Conservation (phyloP, 2,113 vertebrate genomes). For the Neogale vison region DNA sequence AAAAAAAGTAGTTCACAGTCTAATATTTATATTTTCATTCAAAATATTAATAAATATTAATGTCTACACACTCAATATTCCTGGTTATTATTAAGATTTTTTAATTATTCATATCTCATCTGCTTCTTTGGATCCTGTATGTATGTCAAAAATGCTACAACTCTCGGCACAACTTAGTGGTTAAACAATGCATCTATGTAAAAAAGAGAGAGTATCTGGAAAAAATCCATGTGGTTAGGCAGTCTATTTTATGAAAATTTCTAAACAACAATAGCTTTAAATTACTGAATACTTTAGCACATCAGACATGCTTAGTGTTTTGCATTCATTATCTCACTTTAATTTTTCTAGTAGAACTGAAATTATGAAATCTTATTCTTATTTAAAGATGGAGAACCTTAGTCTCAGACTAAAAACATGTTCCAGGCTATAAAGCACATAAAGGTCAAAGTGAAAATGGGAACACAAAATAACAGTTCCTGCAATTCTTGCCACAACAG, state of each 20-base stretch:
- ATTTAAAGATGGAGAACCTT: neutral
- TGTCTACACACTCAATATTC: neutral
- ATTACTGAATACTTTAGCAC: neutral
- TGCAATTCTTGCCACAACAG: neutral
- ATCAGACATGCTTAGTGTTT: neutral
- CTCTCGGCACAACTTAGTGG: neutral
- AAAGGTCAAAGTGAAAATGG: neutral
- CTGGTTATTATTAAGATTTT: neutral
- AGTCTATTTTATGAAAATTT: neutral
- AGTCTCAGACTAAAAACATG: neutral
- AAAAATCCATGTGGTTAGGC: neutral
- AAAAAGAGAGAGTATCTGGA: neutral
- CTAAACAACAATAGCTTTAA: neutral
- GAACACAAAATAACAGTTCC: neutral
- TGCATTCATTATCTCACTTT: neutral
- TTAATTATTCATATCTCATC: neutral
- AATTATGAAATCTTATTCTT: neutral
- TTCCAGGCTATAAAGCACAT: neutral
- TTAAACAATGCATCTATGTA: neutral
- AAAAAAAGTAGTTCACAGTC: neutral
- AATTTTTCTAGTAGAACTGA: neutral
- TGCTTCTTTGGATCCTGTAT: neutral
- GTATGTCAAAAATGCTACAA: neutral
- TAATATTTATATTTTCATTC: neutral
- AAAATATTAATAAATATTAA: constrained; percentile 19